These are phyloP conservation scores for Arrhopalites spinosus DNA, from an alignment of 2,888 invertebrate genomes.

Conservation along the genomic window DNA sequence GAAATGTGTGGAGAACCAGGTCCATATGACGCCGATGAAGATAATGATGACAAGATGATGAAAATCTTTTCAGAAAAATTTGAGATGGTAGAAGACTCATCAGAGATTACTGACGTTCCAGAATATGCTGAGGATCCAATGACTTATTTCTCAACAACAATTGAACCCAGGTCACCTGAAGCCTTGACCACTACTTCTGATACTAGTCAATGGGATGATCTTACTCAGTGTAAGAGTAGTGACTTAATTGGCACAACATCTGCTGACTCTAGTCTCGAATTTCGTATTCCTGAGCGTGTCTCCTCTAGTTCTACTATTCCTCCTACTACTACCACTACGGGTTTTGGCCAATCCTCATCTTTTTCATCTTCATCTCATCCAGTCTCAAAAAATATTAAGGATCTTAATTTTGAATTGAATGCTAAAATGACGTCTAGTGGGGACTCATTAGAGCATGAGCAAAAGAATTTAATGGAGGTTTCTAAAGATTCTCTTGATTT, in stretches of 20 bases:
- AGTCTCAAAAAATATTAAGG: no score
- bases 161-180: conserved; percentile 53
- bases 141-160: conserved; percentile 53
- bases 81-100: conserved; percentile 48
- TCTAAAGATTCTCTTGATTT: conserved; percentile 72
- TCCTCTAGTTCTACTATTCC: not conserved
- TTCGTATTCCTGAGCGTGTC: conserved; percentile 38
- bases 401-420: not conserved
- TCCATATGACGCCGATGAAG: conserved; percentile 46
- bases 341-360: not conserved
- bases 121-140: conserved; percentile 43
- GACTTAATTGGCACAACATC: conserved; percentile 51
- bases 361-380: not conserved
- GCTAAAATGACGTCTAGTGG: conserved; percentile 53
- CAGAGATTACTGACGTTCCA: conserved; percentile 35
- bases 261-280: conserved; percentile 57
- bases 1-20: conserved; percentile 48
- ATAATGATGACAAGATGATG: conserved; percentile 53
- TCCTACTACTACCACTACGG: not conserved
- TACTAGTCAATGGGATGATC: conserved; percentile 50
- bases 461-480: conserved; percentile 61
- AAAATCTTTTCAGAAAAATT: conserved; percentile 51
- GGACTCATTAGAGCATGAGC: conserved; percentile 56
- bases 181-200: conserved; percentile 34
- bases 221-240: conserved; percentile 36